Base-by-base conservation (phyloP, 2,888 invertebrate genomes). In the Pollenia amentaria region DNA sequence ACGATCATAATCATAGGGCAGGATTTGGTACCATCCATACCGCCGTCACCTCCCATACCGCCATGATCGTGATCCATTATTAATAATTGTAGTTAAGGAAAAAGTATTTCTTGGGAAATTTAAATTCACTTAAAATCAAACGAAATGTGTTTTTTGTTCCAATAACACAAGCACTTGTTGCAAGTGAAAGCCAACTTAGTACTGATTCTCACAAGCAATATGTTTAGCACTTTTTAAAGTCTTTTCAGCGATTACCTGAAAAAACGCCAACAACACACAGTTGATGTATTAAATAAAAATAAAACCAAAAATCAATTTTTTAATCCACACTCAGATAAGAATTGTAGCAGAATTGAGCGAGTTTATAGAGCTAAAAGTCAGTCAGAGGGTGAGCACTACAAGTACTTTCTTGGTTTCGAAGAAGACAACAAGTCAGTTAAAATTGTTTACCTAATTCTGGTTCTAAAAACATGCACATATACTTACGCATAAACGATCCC, bases 1-100 rank as follows among this genome's bases (percentile, higher is more conserved):
- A 93, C 93, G 88, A 89, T 90, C 93, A 93, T 93, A 42, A 92
- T 92, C 93, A 93, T 93, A 38, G 92, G 92, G 21, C 93, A 93
- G 18, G 88, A 87, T 38, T 72, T 84, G n/a, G 44, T 11, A 40
- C 14, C 55, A 55, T 65, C 72, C 42, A 65, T 53, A 11, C 8
- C 82, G 46, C 14, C 65, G n/a, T 12, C 69, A 0, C 84, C 67
- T 29, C 86, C 80, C 3, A 80, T 69, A 64, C 64, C 79, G 44
- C 67, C 88, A 51, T 90, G 90, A 72, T 79, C 80, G 69, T 91
- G 90, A 89, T 91, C 90, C 91, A 91, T 91, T 72, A 89, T 87
- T 72, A 48, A 65, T 16, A 14, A 14, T 55, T 80, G 18, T 55
- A n/a, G 38, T 60, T 77, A 12, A 12, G 65, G 44, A 16, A 29